These are phyloP conservation scores for Hyperoodon ampullatus DNA, from an alignment of 2,113 vertebrate species.

Conservation along the genomic window DNA sequence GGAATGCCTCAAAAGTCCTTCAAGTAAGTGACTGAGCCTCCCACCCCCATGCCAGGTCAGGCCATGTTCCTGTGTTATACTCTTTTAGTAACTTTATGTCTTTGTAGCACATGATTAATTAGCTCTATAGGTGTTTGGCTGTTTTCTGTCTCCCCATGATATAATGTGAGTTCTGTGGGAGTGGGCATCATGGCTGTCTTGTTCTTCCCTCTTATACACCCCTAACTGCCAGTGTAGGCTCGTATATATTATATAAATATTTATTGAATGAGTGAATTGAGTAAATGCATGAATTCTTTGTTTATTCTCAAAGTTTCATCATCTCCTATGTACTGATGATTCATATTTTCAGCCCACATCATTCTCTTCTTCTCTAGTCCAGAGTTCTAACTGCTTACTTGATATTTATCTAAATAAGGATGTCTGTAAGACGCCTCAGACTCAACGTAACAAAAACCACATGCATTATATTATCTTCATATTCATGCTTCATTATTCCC, in stretches of 20 bases:
- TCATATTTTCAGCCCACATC: neutral
- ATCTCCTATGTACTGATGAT: neutral
- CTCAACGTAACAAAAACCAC: neutral
- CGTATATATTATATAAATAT: neutral
- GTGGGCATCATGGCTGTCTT: neutral
- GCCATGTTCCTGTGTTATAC: neutral
- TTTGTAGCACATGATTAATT: neutral
- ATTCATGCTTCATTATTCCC: neutral
- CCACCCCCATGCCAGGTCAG: neutral
- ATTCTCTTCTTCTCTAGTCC: neutral
- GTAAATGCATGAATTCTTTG: neutral
- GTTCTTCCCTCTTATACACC: neutral
- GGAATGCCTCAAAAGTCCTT: neutral
- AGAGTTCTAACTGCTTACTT: neutral
- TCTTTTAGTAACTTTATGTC: neutral
- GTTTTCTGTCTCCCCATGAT: neutral
- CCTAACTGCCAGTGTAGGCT: neutral
- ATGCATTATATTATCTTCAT: conserved; percentile 34
- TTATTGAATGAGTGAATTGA: neutral
- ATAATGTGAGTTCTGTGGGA: neutral
- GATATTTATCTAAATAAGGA: neutral
- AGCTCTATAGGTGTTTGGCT: neutral
- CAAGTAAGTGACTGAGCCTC: neutral
- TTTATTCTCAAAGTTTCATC: neutral
- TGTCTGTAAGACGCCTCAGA: neutral